Percentiles rank a stretch among this genome's conserved stretches.
These are phyloP conservation scores for Netelia fuscicornis DNA, from an alignment of 2,888 invertebrate species.

Conservation along the genomic window DNA sequence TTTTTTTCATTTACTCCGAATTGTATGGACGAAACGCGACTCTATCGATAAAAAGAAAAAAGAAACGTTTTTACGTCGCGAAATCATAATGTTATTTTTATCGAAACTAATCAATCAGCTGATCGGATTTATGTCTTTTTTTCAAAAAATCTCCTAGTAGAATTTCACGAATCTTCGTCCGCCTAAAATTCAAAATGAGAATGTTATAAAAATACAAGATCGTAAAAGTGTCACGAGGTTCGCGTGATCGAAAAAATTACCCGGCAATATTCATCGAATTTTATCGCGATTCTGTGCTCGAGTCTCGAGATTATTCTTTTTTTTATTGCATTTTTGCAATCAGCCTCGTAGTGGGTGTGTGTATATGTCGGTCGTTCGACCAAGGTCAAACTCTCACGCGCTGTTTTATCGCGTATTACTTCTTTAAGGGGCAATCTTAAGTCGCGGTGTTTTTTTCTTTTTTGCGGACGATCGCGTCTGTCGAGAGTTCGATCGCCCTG, in stretches of 20 bases:
- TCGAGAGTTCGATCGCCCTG: slow-evolving; percentile 15
- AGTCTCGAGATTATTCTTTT: not conserved
- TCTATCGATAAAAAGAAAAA: no score
- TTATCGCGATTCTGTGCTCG: not conserved
- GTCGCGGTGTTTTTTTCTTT: slow-evolving; percentile 14
- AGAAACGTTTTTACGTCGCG: no score
- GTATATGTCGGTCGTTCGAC: slow-evolving; percentile 23
- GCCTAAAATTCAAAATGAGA: not conserved
- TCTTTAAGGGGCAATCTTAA: slow-evolving; percentile 44
- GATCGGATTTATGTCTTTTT: no score
- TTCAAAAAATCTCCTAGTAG: not conserved
- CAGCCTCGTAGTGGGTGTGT: slow-evolving; percentile 37
- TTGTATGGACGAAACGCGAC: no score
- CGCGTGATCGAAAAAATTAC: not conserved
- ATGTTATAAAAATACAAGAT: not conserved
- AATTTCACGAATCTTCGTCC: not conserved
- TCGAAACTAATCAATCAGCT: no score
- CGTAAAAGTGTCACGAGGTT: not conserved
- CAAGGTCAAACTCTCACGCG: slow-evolving; percentile 49
- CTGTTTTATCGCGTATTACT: slow-evolving; percentile 48
- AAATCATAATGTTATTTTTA: no score
- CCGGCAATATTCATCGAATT: not conserved
- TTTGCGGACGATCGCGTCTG: not conserved
- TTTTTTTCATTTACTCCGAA: not conserved
- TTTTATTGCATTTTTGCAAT: slow-evolving; percentile 33